Base-by-base conservation (phyloP, 2,888 invertebrate species). In the Theristus sp. region DNA sequence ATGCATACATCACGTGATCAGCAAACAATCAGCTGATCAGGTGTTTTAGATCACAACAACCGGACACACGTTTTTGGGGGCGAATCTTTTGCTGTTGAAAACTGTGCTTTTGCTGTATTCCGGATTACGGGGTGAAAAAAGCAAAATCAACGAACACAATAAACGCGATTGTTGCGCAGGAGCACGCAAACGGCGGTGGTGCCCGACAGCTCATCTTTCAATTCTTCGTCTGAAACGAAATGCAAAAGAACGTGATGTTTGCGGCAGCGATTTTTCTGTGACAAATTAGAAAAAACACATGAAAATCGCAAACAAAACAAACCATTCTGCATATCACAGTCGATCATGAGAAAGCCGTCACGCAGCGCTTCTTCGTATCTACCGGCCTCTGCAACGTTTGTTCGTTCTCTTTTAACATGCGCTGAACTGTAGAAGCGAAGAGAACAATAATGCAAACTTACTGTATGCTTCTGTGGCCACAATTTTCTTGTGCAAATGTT, bases 201-300 rank as follows among this genome's bases (percentile, higher is more conserved):
- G 58, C 96, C 96, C 13, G 91, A 89, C 73, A 90, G 84, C 75
- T 93, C 91, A 74, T 89, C 86, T 72, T 85, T 87, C 70, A 90
- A 81, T 67, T 83, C 80, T 60, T 87, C 86, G 71, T 94, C 91
- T 13, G 10, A 6, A 17, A 38, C 17, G 17, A 38, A 38, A 38
- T 38, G 38, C n/a, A n/a, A n/a, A n/a, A n/a, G n/a, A n/a, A n/a
- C n/a, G n/a, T n/a, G n/a, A n/a, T n/a, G n/a, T n/a, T n/a, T n/a
- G n/a, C n/a, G n/a, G n/a, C n/a, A n/a, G n/a, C n/a, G n/a, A n/a
- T n/a, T n/a, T n/a, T n/a, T n/a, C 17, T 38, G 38, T 6, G 17
- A 6, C 38, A 38, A 17, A n/a, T n/a, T n/a, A n/a, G n/a, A n/a
- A n/a, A n/a, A 38, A 38, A 38, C 38, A 38, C 10, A 38, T 38